Percentiles rank a stretch among this genome's conserved stretches.
These are phyloP conservation scores for Bombyx mori DNA, from an alignment of 1,140 invertebrate genomes.

Conservation along the genomic window DNA sequence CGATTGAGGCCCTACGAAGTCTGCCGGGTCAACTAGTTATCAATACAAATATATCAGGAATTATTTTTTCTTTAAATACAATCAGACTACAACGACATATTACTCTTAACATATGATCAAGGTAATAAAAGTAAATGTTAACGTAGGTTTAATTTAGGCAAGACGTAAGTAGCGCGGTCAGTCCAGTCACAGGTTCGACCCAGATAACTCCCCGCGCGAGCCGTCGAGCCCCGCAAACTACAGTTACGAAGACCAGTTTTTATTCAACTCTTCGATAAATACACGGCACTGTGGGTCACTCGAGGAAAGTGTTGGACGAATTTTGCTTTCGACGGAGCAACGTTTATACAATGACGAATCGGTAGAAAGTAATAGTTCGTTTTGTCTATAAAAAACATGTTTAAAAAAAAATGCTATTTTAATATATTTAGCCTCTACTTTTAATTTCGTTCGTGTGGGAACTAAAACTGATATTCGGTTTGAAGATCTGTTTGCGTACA, in stretches of 20 bases:
- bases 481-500: background rate
- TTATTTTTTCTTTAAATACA: too few relatives aligned
- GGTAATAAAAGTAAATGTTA: too few relatives aligned
- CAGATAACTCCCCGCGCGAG: conserved; percentile 20
- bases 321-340: conserved; percentile 59
- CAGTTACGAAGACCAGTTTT: conserved; percentile 63
- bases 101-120: too few relatives aligned
- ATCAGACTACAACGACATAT: too few relatives aligned
- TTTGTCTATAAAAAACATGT: background rate
- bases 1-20: too few relatives aligned
- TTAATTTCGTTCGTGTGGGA: too few relatives aligned
- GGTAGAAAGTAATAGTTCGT: conserved; percentile 61
- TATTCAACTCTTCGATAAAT: conserved; percentile 44
- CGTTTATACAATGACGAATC: conserved; percentile 29
- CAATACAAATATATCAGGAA: too few relatives aligned
- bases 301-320: conserved; percentile 63
- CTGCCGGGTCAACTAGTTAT: too few relatives aligned
- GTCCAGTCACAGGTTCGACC: conserved; percentile 22
- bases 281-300: conserved; percentile 38
- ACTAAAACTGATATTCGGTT: too few relatives aligned
- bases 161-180: conserved; percentile 5
- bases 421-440: too few relatives aligned
- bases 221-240: conserved; percentile 28
- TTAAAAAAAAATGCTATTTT: background rate
- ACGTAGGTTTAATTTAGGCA: too few relatives aligned